A percentile compares a stretch with the other conserved stretches of the same genome.
phyloP scores from a whole-genome alignment of 2,888 invertebrate genomes.

The Glyphotaelius pellucidus region DNA sequence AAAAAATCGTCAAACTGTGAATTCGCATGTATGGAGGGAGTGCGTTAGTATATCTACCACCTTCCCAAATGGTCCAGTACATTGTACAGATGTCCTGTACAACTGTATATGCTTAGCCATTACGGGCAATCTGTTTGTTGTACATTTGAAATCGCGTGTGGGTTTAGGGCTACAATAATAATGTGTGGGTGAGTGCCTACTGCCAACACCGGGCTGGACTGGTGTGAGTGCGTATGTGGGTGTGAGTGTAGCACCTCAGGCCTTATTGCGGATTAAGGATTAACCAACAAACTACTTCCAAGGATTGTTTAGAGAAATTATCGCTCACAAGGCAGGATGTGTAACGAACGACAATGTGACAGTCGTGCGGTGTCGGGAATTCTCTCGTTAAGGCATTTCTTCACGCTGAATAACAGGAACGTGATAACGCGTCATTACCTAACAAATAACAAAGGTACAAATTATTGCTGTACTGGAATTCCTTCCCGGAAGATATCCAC shows the following conservation, averaged over 20 bases:
- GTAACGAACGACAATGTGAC: background rate
- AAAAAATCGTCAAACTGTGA: too few relatives aligned
- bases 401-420: background rate
- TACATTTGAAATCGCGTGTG: too few relatives aligned
- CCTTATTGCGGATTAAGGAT: slow-evolving; percentile 23
- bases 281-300: background rate
- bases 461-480: background rate
- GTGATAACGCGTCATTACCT: background rate
- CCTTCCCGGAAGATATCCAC: background rate
- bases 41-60: too few relatives aligned
- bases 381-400: background rate
- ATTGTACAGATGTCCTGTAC: too few relatives aligned
- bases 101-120: too few relatives aligned
- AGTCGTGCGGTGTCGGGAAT: background rate
- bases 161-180: background rate
- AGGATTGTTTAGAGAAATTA: background rate
- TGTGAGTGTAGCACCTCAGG: background rate
- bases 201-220: too few relatives aligned
- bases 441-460: background rate
- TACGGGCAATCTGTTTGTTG: too few relatives aligned
- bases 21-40: too few relatives aligned
- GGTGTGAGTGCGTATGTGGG: background rate
- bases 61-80: too few relatives aligned
- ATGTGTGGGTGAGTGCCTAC: background rate
- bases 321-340: background rate